phyloP scores from a whole-genome alignment of 2,888 invertebrate genomes.

The Nipponacmea schrenckii region DNA sequence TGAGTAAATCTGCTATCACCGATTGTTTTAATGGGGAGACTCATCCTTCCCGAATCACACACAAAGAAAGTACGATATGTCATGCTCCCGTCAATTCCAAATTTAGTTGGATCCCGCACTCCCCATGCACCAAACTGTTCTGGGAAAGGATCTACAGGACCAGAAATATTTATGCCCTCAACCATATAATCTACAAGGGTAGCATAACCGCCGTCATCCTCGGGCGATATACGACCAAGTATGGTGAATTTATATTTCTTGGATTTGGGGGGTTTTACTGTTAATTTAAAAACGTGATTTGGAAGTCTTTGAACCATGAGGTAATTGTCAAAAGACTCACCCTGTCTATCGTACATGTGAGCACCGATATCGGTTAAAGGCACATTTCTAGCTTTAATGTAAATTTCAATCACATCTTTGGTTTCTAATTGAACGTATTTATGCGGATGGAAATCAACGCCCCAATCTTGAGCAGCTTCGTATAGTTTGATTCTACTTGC shows the following conservation, averaged over 20 bases:
- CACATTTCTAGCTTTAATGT: constrained; percentile 11
- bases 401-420: constrained; percentile 32
- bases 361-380: neutral
- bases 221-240: constrained; percentile 34
- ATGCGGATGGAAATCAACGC: constrained; percentile 35
- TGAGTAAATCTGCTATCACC: neutral
- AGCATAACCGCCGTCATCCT: constrained; percentile 28
- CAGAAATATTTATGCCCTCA: constrained; percentile 28
- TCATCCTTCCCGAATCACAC: neutral
- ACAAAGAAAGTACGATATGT: neutral
- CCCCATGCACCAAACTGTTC: neutral
- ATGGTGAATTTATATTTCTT: constrained; percentile 37
- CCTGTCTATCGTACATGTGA: neutral
- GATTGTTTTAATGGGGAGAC: neutral
- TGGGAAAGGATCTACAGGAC: neutral
- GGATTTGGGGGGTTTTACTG: constrained; percentile 35
- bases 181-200: constrained; percentile 36
- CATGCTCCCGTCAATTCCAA: neutral
- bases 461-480: constrained; percentile 35
- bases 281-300: constrained; percentile 30
- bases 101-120: neutral
- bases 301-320: constrained; percentile 14
- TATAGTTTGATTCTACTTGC: constrained; percentile 38
- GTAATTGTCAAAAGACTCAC: neutral
- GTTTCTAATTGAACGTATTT: constrained; percentile 32